Evolutionary conservation across 2,888 invertebrate species (phyloP), one percentile per base, ranked within the genome.

Genomic region (Erpobdella octoculata): DNA sequence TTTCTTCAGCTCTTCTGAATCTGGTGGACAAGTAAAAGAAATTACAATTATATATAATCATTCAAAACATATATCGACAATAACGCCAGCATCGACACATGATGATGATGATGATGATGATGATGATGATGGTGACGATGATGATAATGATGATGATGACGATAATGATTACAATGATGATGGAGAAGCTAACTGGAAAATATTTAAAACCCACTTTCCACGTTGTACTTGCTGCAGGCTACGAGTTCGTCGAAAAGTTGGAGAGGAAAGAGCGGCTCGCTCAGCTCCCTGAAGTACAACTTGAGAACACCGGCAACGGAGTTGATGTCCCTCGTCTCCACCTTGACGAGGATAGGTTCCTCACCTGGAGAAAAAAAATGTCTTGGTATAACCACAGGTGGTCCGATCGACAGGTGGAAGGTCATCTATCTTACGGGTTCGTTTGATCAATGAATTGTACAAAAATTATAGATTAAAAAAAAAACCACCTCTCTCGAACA

Each of bases 271-370:
- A 93, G 86, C 0, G 93, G 93, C 79, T 93, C 93, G 68, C 92
- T 86, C 73, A 94, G 86, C 85, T 93, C 94, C 77, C 95, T 87
- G 80, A 96, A 87, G 85, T 92, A 96, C 76, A 95, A 86, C 86
- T 96, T 96, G 71, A 97, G 87, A 73, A 96, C 91, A 0, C 96
- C 95, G 75, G 94, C 94, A 61, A 95, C 92, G 71, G 92, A 91
- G 85, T 96, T 93, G 76, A 95, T 92, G 83, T 95, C 94, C 41
- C 90, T 89, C 0, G 93, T 92, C 84, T 93, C 93, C 21, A 90
- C 89, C 79, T 90, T 89, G 79, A 89, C 89, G 8, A 90, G 90
- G 78, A 96, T 86, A 36, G 95, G 93, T 85, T 96, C 95, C 80
- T 93, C 93, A 70, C 86, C 86, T 85, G 48, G 3, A 6, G 48